Evolutionary conservation across 1,140 invertebrate genomes (phyloP).

Genomic region (Hycleus cichorii): DNA sequence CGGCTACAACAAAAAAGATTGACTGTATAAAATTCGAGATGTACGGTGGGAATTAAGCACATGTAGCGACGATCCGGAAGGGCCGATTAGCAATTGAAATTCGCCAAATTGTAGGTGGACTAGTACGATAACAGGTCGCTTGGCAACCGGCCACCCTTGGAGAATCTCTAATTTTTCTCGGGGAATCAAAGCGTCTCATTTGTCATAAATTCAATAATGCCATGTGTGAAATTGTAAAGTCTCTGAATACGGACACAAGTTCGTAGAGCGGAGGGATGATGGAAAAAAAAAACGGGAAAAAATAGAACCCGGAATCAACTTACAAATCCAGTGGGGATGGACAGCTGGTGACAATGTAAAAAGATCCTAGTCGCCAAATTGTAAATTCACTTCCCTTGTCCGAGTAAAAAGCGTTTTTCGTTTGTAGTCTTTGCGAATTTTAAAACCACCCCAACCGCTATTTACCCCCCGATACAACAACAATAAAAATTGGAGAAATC

Average conservation of each 20-base stretch:
- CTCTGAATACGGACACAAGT: no score
- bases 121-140: slow-evolving; percentile 19
- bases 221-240: no score
- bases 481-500: no score
- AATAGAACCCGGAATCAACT: slow-evolving; percentile 29
- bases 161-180: slow-evolving; percentile 10
- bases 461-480: no score
- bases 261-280: no score
- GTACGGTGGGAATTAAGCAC: slow-evolving; percentile 9
- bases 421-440: slow-evolving; percentile 24
- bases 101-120: slow-evolving; percentile 20
- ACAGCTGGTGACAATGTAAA: slow-evolving; percentile 37
- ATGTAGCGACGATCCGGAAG: slow-evolving; percentile 11
- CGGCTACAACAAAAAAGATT: no score
- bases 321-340: slow-evolving; percentile 37
- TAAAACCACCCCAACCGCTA: slow-evolving; percentile 18
- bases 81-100: slow-evolving; percentile 26
- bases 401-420: slow-evolving; percentile 36
- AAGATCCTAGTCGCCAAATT: slow-evolving; percentile 34
- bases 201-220: no score
- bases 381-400: slow-evolving; percentile 41
- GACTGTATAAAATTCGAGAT: no score
- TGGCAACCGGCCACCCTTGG: slow-evolving; percentile 17
- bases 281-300: no score
- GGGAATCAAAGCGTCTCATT: no score